A percentile compares a stretch with the other conserved stretches of the same genome.
Conservation (phyloP, 2,888 invertebrate species). For the Tetropium fuscum region DNA sequence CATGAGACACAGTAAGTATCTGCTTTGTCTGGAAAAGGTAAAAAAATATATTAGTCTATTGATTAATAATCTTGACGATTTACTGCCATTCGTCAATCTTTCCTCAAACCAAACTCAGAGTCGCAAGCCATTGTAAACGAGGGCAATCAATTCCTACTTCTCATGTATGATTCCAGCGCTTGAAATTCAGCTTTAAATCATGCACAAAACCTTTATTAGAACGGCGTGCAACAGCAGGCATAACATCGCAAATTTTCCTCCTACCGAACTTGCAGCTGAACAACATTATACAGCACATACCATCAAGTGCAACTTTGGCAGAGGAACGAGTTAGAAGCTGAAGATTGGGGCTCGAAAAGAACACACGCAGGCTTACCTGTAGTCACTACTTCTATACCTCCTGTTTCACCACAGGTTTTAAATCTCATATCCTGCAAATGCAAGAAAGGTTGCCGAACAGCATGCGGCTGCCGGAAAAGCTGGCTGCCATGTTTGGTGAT, state of each 20-base stretch:
- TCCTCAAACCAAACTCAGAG: no score
- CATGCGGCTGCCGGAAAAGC: no score
- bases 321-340: background rate
- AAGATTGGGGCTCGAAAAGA: background rate
- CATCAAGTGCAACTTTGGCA: background rate
- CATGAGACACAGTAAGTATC: no score
- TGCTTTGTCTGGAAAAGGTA: no score
- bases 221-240: no score
- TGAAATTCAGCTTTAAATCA: background rate
- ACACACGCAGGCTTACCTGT: background rate
- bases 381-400: background rate
- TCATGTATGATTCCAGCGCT: background rate
- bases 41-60: no score
- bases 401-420: background rate
- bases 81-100: no score
- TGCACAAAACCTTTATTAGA: background rate
- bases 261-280: no score
- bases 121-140: background rate
- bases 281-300: background rate
- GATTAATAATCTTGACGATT: no score
- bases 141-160: background rate
- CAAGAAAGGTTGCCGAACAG: background rate
- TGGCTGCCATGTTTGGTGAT: no score
- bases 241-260: no score
- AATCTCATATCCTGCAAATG: background rate